Evolutionary conservation across 2,888 invertebrate genomes (phyloP).

Genomic region (Hypomecis punctinalis): DNA sequence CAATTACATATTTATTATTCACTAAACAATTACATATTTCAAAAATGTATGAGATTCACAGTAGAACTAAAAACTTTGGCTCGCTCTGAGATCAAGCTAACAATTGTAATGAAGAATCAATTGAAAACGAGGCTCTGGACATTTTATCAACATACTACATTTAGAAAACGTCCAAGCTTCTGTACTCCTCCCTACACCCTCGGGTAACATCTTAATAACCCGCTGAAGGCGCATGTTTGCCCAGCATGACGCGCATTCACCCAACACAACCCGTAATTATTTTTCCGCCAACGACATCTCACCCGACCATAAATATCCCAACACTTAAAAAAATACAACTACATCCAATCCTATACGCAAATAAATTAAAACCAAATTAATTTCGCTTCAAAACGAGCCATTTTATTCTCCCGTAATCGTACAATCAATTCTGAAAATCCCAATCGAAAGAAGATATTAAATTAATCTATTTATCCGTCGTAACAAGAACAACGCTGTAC

Average conservation of each 20-base stretch:
- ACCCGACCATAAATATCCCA: constrained; percentile 63
- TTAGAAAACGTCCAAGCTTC: constrained; percentile 1
- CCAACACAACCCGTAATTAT: constrained; percentile 73
- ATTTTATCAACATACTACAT: not conserved
- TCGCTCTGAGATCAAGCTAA: no score
- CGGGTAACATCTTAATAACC: constrained; percentile 79
- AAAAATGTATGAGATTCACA: no score
- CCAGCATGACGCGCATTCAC: constrained; percentile 74
- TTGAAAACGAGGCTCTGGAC: no score
- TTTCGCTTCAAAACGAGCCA: constrained; percentile 45
- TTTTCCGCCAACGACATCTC: constrained; percentile 76
- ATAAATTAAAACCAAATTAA: constrained; percentile 56
- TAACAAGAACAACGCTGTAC: constrained; percentile 50
- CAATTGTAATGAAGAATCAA: no score
- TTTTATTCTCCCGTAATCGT: constrained; percentile 34
- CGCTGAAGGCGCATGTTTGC: constrained; percentile 74
- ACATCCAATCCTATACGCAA: constrained; percentile 58
- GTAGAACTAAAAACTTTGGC: no score
- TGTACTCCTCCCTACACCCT: constrained; percentile 28
- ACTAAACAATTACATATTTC: no score
- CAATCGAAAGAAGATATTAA: constrained; percentile 34
- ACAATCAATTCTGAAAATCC: constrained; percentile 46
- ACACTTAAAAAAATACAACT: constrained; percentile 57
- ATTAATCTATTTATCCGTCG: constrained; percentile 42
- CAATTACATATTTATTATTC: no score